Base-by-base conservation (phyloP, 2,888 invertebrate genomes). In the Athetis lepigone region DNA sequence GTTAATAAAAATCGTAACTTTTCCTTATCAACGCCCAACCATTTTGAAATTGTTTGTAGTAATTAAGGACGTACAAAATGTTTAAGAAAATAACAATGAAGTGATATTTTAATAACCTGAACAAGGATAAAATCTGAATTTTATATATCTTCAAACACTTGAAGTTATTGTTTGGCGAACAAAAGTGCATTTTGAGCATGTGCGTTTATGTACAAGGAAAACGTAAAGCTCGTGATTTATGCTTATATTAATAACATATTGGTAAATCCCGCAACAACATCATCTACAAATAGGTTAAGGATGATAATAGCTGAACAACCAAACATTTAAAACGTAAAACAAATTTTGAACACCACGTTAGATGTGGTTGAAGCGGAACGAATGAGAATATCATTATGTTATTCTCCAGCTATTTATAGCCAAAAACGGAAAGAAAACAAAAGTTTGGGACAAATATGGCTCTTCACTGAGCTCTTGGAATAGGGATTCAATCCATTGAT, bases 121-220 rank as follows among this genome's bases (percentile, higher is more conserved):
- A 67, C 11, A 27, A 68, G 58, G 47, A 65, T n/a, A 67, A 60
- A 0, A n/a, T 29, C 13, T n/a, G 13, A 8, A 8, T 7, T 19
- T 18, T 39, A 29, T 18, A 23, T 2, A n/a, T 7, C 39, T n/a
- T 21, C 40, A 29, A 21, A 2, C 21, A 19, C 29, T 49, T 13
- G 3, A 37, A 19, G 16, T 33, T 23, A 47, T 59, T 59, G 13
- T 59, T 70, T 18, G 27, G 7, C 8, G 6, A 37, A 49, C 27
- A 55, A 56, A 45, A 29, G 18, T 46, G 16, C 13, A 62, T 46
- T 16, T 21, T 27, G 40, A n/a, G 8, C 33, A 49, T 33, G 2
- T 16, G 13, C 11, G 13, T 33, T 3, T 7, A 46, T 56, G n/a
- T n/a, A n/a, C n/a, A n/a, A 65, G 72, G 72, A 56, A 56, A 71